These are phyloP conservation scores for Lamellibrachia luymesi DNA, from an alignment of 1,140 invertebrate species.

Conservation along the genomic window DNA sequence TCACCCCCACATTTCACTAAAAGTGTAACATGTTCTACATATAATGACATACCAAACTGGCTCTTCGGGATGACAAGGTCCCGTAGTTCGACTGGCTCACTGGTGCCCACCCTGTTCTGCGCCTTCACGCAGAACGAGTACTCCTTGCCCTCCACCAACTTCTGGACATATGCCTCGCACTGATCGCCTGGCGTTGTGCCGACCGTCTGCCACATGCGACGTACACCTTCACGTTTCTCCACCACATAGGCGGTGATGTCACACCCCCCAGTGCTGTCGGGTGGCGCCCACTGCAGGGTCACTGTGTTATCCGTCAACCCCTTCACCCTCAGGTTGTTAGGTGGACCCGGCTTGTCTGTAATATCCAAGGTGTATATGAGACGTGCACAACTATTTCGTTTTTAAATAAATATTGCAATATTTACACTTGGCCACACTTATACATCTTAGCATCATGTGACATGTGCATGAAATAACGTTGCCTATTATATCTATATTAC, in stretches of 20 bases:
- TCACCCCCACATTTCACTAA: neutral
- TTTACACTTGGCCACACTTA: too few relatives aligned
- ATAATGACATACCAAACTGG: constrained; percentile 46
- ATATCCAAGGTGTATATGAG: neutral
- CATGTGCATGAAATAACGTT: too few relatives aligned
- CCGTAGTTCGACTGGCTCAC: constrained; percentile 72
- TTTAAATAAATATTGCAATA: too few relatives aligned
- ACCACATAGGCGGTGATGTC: constrained; percentile 88
- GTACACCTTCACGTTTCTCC: constrained; percentile 80
- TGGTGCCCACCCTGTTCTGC: constrained; percentile 92
- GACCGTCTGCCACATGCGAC: constrained; percentile 91
- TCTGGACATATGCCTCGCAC: constrained; percentile 66
- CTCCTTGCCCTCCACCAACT: constrained; percentile 86
- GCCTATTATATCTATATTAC: too few relatives aligned
- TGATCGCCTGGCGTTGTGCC: constrained; percentile 84
- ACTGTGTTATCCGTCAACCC: constrained; percentile 60
- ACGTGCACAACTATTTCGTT: neutral
- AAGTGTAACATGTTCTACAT: neutral
- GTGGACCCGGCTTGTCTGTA: constrained; percentile 68
- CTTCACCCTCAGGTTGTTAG: constrained; percentile 64
- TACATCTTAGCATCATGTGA: too few relatives aligned
- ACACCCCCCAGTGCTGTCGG: constrained; percentile 85
- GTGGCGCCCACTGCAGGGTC: constrained; percentile 75
- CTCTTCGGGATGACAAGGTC: constrained; percentile 52
- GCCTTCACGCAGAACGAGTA: constrained; percentile 90